Percentiles rank a stretch among this genome's conserved stretches.
phyloP scores from a whole-genome alignment of 2,113 vertebrate genomes.

The Ochotona princeps region DNA sequence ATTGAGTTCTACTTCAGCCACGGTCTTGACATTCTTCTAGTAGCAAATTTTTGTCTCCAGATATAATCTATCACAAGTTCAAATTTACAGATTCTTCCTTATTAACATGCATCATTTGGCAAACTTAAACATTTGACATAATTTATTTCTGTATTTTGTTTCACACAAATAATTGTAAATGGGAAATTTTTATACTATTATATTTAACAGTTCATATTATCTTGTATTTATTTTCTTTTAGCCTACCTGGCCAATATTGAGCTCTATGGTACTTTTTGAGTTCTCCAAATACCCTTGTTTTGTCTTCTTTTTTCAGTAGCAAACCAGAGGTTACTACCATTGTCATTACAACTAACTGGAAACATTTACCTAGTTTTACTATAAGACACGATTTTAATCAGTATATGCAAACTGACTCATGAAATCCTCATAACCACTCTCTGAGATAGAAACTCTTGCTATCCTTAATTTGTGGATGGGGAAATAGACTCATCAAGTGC shows the following conservation, averaged over 20 bases:
- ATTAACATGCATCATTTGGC: background rate
- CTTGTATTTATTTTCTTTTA: conserved; percentile 14
- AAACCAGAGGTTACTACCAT: background rate
- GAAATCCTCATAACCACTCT: background rate
- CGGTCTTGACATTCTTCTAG: background rate
- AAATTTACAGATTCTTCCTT: conserved; percentile 13
- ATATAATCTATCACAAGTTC: conserved; percentile 1
- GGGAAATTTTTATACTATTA: conserved; percentile 29
- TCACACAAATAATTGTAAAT: conserved; percentile 44
- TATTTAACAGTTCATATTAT: conserved; percentile 6
- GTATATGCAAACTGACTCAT: background rate
- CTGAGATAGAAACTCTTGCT: background rate
- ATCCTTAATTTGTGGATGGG: background rate
- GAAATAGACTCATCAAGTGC: background rate
- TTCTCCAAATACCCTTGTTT: background rate
- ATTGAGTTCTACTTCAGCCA: background rate
- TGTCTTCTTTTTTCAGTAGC: background rate
- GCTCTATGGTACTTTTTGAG: background rate
- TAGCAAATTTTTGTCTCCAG: background rate
- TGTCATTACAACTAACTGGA: background rate
- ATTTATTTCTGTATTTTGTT: conserved; percentile 12
- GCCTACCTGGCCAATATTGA: background rate
- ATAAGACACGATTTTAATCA: background rate
- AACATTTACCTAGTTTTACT: background rate
- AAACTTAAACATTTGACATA: background rate